Conservation (phyloP, 2,797 vertebrate species). For the Hoplostethus mediterraneus region DNA sequence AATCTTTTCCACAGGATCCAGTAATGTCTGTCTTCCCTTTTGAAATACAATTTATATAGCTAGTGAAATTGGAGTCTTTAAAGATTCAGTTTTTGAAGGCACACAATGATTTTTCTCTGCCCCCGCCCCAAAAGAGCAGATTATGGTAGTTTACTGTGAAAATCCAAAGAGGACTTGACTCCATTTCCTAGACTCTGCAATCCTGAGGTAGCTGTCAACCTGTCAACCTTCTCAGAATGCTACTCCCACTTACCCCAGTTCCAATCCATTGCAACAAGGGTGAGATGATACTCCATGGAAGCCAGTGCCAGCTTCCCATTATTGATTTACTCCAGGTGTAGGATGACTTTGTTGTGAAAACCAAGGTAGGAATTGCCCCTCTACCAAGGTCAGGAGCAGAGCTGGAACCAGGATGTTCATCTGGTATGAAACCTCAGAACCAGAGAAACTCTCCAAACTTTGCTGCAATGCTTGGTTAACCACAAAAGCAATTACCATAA, state of each 20-base stretch:
- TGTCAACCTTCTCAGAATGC: constrained; percentile 22
- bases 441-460: constrained; percentile 33
- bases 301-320: constrained; percentile 20
- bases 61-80: constrained; percentile 22
- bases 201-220: constrained; percentile 29
- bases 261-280: constrained; percentile 37
- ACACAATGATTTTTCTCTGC: constrained; percentile 11
- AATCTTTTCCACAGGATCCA: constrained; percentile 34
- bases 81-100: constrained; percentile 5
- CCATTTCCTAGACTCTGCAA: not conserved
- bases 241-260: constrained; percentile 3
- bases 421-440: constrained; percentile 27
- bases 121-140: not conserved
- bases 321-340: constrained; percentile 56
- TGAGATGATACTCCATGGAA: constrained; percentile 25
- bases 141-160: constrained; percentile 9
- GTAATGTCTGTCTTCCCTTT: constrained; percentile 13
- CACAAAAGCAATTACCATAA: constrained; percentile 66
- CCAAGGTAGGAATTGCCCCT: constrained; percentile 39
- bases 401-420: constrained; percentile 49
- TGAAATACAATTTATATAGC: constrained; percentile 43
- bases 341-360: constrained; percentile 59
- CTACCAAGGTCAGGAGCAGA: constrained; percentile 59
- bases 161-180: constrained; percentile 25
- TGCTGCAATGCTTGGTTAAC: constrained; percentile 47